Conservation (phyloP, 2,797 vertebrate species). For the Periophthalmus magnuspinnatus region DNA sequence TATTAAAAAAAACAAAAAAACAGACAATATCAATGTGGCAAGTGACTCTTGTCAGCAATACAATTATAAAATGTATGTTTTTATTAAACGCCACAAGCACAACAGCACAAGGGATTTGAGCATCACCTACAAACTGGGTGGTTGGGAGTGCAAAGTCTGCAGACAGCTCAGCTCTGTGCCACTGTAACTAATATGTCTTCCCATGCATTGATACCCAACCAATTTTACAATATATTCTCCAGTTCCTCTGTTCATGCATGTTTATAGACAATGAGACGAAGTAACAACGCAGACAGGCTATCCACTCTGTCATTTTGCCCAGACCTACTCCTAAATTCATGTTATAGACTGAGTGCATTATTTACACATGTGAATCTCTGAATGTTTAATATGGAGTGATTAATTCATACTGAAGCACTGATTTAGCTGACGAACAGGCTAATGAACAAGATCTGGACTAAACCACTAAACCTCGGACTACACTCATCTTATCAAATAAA, state of each 20-base stretch:
- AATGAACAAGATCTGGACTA: background rate
- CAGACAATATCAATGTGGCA: no score
- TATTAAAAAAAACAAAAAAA: no score
- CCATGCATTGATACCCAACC: background rate
- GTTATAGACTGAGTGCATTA: background rate
- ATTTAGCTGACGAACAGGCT: background rate
- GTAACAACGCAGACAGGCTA: background rate
- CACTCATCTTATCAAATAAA: no score
- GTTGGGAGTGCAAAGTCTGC: background rate
- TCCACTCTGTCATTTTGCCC: background rate
- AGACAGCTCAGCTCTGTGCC: background rate
- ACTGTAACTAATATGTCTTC: background rate
- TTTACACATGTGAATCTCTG: background rate
- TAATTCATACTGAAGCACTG: background rate
- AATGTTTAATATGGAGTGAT: background rate
- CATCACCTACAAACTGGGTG: no score
- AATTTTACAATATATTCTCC: background rate
- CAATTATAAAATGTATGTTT: no score
- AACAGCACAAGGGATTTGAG: no score
- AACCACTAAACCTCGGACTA: background rate
- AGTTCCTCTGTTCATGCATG: background rate
- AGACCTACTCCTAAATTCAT: background rate
- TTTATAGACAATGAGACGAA: background rate
- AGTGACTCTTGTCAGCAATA: no score
- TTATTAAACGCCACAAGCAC: no score